These are phyloP conservation scores for Leptoclinus maculatus DNA, from an alignment of 2,797 vertebrate genomes.

Conservation along the genomic window DNA sequence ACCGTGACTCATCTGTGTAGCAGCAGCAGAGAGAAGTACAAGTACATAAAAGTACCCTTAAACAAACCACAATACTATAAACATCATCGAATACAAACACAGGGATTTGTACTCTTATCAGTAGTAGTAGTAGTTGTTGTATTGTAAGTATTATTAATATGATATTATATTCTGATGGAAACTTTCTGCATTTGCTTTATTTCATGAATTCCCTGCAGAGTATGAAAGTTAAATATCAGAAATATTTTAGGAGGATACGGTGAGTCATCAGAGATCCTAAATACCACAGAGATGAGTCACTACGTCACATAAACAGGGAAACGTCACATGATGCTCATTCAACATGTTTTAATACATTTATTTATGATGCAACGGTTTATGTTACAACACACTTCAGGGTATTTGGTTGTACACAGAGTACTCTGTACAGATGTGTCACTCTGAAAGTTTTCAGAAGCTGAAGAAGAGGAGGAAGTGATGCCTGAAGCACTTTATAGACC, in stretches of 20 bases:
- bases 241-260: neutral
- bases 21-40: too few species aligned
- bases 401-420: neutral
- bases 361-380: neutral
- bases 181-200: too few species aligned
- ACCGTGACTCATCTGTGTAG: too few species aligned
- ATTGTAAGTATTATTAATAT: too few species aligned
- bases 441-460: constrained; percentile 1
- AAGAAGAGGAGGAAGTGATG: neutral
- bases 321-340: neutral
- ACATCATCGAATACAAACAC: too few species aligned
- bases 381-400: neutral
- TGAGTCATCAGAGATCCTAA: constrained; percentile 16
- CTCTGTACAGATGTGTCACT: constrained; percentile 26
- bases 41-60: too few species aligned
- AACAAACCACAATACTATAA: too few species aligned
- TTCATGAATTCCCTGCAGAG: neutral
- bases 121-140: too few species aligned
- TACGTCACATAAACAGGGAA: neutral
- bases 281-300: constrained; percentile 26
- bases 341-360: neutral
- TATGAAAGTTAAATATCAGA: neutral
- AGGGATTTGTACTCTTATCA: too few species aligned
- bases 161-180: too few species aligned
- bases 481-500: neutral